These are phyloP conservation scores for Aphis gossypii DNA, from an alignment of 1,140 invertebrate genomes.

Conservation along the genomic window DNA sequence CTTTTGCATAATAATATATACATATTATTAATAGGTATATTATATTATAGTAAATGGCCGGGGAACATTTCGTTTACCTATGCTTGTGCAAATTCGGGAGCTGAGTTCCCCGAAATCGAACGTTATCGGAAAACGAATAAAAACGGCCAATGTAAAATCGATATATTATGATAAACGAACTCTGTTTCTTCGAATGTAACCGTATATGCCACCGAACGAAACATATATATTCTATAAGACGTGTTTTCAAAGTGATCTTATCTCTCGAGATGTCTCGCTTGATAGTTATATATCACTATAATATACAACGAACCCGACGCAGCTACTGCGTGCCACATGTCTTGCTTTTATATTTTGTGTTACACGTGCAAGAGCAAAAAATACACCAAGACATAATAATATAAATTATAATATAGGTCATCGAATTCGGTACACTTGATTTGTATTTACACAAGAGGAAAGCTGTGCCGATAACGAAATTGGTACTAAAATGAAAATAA, in stretches of 20 bases:
- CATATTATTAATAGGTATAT: too few species aligned
- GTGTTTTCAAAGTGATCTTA: conserved; percentile 1
- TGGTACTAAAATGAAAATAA: neutral
- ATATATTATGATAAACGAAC: neutral
- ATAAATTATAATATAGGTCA: neutral
- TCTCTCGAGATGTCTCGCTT: neutral
- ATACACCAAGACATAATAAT: neutral
- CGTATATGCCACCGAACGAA: neutral
- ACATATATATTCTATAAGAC: neutral
- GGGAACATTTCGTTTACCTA: neutral
- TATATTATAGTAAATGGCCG: neutral
- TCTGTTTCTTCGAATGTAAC: neutral
- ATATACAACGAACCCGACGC: neutral
- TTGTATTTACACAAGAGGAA: neutral
- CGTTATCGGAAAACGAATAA: neutral
- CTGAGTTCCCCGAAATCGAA: neutral
- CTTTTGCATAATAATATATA: neutral
- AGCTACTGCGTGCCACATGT: neutral
- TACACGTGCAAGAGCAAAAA: neutral
- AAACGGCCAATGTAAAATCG: neutral
- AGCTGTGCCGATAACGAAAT: neutral
- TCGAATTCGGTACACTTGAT: neutral
- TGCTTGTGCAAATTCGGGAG: neutral
- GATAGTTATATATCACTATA: neutral
- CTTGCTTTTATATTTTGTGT: neutral